These are phyloP conservation scores for Circaetus cinerascens DNA, from an alignment of 2,113 vertebrate genomes.

Conservation along the genomic window DNA sequence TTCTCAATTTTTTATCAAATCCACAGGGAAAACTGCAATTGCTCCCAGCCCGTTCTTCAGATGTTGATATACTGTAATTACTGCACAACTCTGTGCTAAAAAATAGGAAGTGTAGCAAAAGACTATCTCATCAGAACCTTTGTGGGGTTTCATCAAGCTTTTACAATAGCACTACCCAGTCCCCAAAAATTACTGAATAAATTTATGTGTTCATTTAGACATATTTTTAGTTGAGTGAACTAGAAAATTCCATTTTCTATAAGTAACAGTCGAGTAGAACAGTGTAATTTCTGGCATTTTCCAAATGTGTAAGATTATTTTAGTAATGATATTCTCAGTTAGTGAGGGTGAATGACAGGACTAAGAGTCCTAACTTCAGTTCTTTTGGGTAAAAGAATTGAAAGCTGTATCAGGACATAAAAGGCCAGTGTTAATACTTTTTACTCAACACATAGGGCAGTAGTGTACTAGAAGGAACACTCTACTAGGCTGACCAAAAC, in stretches of 20 bases:
- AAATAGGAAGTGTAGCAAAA: background rate
- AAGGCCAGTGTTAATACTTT: background rate
- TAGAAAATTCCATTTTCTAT: background rate
- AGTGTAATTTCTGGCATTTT: background rate
- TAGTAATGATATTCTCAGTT: background rate
- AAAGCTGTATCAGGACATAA: background rate
- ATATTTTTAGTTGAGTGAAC: background rate
- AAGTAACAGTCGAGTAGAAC: background rate
- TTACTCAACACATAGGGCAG: background rate
- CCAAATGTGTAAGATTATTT: background rate
- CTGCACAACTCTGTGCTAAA: constrained; percentile 5
- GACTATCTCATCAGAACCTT: background rate
- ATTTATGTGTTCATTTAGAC: background rate
- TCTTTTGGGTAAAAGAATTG: background rate
- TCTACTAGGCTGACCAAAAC: background rate
- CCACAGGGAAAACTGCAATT: constrained; percentile 31
- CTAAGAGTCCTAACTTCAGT: background rate
- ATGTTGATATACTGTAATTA: constrained; percentile 53
- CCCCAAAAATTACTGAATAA: background rate
- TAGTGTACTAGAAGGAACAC: background rate
- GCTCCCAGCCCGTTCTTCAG: background rate
- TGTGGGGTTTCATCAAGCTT: background rate
- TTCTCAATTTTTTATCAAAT: constrained; percentile 46
- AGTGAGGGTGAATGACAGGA: background rate
- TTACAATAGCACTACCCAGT: background rate